A percentile compares a stretch with the other conserved stretches of the same genome.
These are phyloP conservation scores for Gobius niger DNA, from an alignment of 2,113 vertebrate genomes.

Conservation along the genomic window DNA sequence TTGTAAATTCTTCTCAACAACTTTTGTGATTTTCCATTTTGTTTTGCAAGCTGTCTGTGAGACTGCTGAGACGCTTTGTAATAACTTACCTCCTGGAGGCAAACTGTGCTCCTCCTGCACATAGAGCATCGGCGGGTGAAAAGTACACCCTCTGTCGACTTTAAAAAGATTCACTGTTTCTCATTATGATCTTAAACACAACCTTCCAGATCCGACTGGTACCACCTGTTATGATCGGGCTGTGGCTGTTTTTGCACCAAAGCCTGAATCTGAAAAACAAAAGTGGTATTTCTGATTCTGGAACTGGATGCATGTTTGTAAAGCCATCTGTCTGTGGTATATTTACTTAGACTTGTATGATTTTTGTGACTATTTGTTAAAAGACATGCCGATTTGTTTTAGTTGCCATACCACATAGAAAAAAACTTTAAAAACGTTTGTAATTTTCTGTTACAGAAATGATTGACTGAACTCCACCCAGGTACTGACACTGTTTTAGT, in stretches of 20 bases:
- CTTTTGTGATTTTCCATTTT: constrained; percentile 11
- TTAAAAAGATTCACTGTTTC: constrained; percentile 37
- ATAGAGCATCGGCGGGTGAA: not conserved
- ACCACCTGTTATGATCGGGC: constrained; percentile 14
- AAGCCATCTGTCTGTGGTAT: constrained; percentile 17
- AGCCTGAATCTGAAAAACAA: constrained; percentile 20
- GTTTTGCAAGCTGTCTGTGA: constrained; percentile 25
- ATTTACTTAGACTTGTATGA: not conserved
- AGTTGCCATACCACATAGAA: not conserved
- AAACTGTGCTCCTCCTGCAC: constrained; percentile 9
- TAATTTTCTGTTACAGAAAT: no score
- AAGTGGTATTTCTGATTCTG: constrained; percentile 39
- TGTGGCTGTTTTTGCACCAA: not conserved
- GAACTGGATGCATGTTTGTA: constrained; percentile 35
- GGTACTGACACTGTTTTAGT: not conserved
- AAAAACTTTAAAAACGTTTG: no score
- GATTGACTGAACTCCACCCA: not conserved
- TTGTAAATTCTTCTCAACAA: constrained; percentile 17
- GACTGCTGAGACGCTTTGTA: constrained; percentile 23
- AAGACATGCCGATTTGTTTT: not conserved
- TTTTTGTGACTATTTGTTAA: not conserved
- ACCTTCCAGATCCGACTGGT: constrained; percentile 40
- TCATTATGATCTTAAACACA: constrained; percentile 37
- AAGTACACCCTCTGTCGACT: constrained; percentile 29
- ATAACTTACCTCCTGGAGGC: constrained; percentile 13